phyloP scores from a whole-genome alignment of 2,888 invertebrate genomes.

The Scaptomyza parva region DNA sequence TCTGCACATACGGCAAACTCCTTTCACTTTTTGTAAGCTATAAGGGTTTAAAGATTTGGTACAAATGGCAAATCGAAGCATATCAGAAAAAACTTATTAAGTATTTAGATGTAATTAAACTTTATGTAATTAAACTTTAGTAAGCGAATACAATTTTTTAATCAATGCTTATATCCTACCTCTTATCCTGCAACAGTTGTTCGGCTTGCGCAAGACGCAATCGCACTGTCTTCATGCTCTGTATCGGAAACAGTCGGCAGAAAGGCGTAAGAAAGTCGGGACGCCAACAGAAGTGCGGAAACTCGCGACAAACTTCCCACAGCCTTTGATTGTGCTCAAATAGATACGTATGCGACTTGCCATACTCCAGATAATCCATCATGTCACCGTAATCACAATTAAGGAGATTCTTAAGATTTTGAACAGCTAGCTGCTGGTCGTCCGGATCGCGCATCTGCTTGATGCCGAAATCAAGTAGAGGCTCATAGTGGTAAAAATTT shows the following conservation, averaged over 20 bases:
- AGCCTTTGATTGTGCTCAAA: slow-evolving; percentile 94
- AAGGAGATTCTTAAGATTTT: slow-evolving; percentile 89
- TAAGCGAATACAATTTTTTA: too few species aligned
- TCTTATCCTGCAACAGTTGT: slow-evolving; percentile 88
- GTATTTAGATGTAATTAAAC: too few species aligned
- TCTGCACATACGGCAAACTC: slow-evolving; percentile 36
- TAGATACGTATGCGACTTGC: slow-evolving; percentile 91
- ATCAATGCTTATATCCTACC: slow-evolving; percentile 85
- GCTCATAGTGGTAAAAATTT: slow-evolving; percentile 96
- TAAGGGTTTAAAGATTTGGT: too few species aligned
- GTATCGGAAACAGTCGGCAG: slow-evolving; percentile 94
- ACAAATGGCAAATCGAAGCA: too few species aligned
- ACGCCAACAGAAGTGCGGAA: slow-evolving; percentile 89
- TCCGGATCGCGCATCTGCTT: slow-evolving; percentile 92
- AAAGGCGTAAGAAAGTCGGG: slow-evolving; percentile 90
- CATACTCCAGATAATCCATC: slow-evolving; percentile 91
- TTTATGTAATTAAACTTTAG: too few species aligned
- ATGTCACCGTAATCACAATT: slow-evolving; percentile 91
- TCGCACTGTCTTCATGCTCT: slow-evolving; percentile 94
- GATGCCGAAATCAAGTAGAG: slow-evolving; percentile 92
- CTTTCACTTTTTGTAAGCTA: slow-evolving; percentile 54
- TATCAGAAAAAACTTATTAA: too few species aligned
- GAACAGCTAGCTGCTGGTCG: slow-evolving; percentile 88
- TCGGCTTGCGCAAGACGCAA: slow-evolving; percentile 90
- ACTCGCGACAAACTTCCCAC: slow-evolving; percentile 91